Percentiles rank a stretch among this genome's conserved stretches.
These are phyloP conservation scores for Callospermophilus lateralis DNA, from an alignment of 2,113 vertebrate genomes.

Conservation along the genomic window DNA sequence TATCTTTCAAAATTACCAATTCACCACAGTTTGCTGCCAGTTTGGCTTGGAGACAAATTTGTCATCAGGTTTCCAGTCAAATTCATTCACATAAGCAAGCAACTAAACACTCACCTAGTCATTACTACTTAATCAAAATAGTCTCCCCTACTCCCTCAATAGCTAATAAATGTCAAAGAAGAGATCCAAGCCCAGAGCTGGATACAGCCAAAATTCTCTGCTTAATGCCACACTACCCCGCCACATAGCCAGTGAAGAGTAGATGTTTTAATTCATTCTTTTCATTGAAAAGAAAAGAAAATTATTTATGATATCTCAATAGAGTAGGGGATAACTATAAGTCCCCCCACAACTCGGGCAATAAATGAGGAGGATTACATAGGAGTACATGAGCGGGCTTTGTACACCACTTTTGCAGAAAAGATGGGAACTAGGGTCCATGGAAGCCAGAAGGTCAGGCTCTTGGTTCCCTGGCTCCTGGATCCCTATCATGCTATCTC, in stretches of 20 bases:
- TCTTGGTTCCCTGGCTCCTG: neutral
- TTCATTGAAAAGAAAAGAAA: conserved; percentile 46
- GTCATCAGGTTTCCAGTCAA: conserved; percentile 70
- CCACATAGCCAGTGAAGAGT: neutral
- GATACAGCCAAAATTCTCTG: neutral
- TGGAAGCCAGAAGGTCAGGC: neutral
- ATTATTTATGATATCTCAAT: neutral
- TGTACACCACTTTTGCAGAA: neutral
- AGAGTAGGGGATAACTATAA: neutral
- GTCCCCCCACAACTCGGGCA: neutral
- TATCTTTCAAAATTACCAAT: conserved; percentile 73
- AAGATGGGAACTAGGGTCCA: neutral
- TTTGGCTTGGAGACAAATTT: conserved; percentile 66
- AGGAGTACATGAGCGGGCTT: neutral
- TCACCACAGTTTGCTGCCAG: conserved; percentile 28
- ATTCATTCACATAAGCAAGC: conserved; percentile 64
- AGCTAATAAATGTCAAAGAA: conserved; percentile 58
- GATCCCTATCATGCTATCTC: neutral
- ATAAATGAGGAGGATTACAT: neutral
- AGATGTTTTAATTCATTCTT: neutral
- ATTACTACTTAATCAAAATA: conserved; percentile 59
- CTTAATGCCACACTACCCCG: neutral
- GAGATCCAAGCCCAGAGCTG: neutral
- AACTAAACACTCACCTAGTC: conserved; percentile 49
- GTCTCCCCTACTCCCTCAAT: neutral